Conservation (phyloP, 2,113 vertebrate genomes). For the Tupaia chinensis region DNA sequence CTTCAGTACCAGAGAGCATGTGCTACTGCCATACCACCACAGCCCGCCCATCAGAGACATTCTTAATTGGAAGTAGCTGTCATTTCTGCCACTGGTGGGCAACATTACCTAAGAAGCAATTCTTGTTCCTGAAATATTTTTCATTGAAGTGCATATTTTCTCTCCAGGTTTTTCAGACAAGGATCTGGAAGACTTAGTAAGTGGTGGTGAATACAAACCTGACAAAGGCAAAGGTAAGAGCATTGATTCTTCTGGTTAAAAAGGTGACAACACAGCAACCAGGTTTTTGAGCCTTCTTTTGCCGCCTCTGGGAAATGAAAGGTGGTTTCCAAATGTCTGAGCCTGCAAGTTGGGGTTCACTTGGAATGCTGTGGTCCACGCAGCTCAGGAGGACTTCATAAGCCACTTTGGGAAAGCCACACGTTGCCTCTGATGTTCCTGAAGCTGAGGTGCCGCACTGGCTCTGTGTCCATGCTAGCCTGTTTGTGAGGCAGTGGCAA, state of each 20-base stretch:
- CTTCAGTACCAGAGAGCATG: too few relatives aligned
- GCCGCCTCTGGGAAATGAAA: not conserved
- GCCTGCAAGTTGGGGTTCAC: not conserved
- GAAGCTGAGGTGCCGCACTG: not conserved
- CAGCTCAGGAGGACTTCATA: not conserved
- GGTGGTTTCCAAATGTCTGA: not conserved
- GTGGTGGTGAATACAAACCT: slow-evolving; percentile 87
- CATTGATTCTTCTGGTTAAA: not conserved
- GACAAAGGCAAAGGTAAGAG: slow-evolving; percentile 92
- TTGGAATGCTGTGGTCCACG: not conserved
- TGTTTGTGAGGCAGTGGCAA: not conserved
- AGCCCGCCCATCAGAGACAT: too few relatives aligned
- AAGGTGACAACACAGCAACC: not conserved
- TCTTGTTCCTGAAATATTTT: not conserved
- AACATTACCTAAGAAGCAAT: not conserved
- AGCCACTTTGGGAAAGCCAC: not conserved
- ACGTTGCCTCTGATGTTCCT: not conserved
- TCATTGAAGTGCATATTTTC: not conserved
- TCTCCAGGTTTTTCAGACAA: slow-evolving; percentile 87
- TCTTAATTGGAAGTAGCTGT: not conserved
- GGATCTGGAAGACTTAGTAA: slow-evolving; percentile 87
- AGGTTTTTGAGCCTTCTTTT: not conserved
- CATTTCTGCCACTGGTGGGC: not conserved
- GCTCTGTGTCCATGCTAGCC: not conserved
- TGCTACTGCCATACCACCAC: too few relatives aligned